These are phyloP conservation scores for Drosophila ambigua DNA, from an alignment of 1,140 invertebrate genomes.

Conservation along the genomic window DNA sequence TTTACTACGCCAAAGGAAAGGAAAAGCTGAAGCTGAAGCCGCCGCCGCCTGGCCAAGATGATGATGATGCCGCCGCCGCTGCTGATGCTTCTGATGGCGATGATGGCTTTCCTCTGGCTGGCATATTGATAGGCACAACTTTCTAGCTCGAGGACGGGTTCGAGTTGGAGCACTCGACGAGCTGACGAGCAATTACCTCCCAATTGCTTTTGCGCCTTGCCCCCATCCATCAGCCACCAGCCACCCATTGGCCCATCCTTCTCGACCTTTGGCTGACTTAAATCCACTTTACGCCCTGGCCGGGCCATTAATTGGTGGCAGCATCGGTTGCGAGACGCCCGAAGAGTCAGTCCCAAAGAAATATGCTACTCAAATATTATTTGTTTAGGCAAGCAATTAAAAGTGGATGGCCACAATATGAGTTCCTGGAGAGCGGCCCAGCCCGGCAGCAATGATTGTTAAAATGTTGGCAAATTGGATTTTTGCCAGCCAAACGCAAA, in stretches of 20 bases:
- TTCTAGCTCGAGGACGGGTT: constrained; percentile 32
- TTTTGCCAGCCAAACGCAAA: constrained; percentile 44
- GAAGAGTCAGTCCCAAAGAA: constrained; percentile 34
- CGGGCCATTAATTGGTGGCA: constrained; percentile 59
- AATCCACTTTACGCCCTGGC: constrained; percentile 47
- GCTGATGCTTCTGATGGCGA: not conserved
- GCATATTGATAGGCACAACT: constrained; percentile 68
- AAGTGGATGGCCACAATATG: constrained; percentile 61
- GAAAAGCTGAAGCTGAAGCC: constrained; percentile 7
- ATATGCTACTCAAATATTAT: constrained; percentile 71
- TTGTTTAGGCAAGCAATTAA: constrained; percentile 79
- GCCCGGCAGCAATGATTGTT: constrained; percentile 74
- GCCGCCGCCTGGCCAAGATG: not conserved
- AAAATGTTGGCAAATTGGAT: constrained; percentile 79
- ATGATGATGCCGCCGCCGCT: constrained; percentile 12
- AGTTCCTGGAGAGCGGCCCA: constrained; percentile 31
- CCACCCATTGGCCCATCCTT: not conserved
- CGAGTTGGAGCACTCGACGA: constrained; percentile 17
- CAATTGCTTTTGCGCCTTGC: constrained; percentile 40
- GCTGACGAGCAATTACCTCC: constrained; percentile 59
- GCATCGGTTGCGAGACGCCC: constrained; percentile 6
- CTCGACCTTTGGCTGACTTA: constrained; percentile 50
- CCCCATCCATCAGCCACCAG: not conserved
- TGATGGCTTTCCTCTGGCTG: constrained; percentile 47
- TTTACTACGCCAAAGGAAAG: constrained; percentile 16